These are phyloP conservation scores for Hemibagrus guttatus DNA, from an alignment of 2,797 vertebrate species.

Conservation along the genomic window DNA sequence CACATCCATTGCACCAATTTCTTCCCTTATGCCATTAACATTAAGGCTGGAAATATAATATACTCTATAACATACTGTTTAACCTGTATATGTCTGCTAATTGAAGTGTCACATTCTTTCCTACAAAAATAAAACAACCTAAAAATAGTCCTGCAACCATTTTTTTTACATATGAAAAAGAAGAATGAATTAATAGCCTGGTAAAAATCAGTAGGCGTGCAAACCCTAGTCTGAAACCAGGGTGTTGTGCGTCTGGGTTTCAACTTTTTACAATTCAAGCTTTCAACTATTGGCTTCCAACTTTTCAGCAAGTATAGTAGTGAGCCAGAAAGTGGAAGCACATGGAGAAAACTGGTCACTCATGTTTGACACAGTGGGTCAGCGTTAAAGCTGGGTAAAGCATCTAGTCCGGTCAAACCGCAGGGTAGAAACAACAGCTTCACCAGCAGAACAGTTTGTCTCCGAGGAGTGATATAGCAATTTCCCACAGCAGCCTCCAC, in stretches of 20 bases:
- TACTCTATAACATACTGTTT: too few relatives aligned
- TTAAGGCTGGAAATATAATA: background rate
- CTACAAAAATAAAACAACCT: background rate
- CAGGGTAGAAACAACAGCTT: slow-evolving; percentile 21
- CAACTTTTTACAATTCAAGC: background rate
- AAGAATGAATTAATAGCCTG: background rate
- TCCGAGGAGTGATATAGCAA: slow-evolving; percentile 22
- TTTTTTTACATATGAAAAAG: background rate
- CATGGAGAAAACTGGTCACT: background rate
- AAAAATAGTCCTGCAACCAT: background rate
- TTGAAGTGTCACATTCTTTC: background rate
- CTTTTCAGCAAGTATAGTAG: background rate
- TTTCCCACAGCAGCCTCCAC: slow-evolving; percentile 24
- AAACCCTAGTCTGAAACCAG: background rate
- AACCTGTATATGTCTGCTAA: background rate
- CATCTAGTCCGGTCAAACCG: slow-evolving; percentile 16
- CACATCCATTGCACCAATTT: background rate
- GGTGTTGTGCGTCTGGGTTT: background rate
- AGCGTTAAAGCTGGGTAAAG: slow-evolving; percentile 19
- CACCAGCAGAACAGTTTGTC: slow-evolving; percentile 40
- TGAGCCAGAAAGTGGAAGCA: background rate
- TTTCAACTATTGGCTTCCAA: background rate
- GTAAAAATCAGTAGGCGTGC: background rate
- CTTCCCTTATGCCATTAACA: background rate
- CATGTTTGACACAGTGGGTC: slow-evolving; percentile 24